Base-by-base conservation (phyloP, 2,797 vertebrate genomes). In the Myotis vivesi region DNA sequence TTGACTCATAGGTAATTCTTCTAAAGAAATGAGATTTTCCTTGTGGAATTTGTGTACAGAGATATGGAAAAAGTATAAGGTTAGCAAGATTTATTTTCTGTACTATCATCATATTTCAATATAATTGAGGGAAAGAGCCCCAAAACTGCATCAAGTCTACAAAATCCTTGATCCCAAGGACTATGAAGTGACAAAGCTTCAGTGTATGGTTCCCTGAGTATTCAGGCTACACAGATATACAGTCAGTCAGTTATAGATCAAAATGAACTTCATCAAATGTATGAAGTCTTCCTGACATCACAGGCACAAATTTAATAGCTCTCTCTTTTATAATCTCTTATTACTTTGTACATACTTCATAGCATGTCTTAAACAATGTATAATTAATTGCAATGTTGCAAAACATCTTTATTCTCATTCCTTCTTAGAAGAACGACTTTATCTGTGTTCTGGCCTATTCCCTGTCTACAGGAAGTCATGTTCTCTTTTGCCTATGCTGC, bases 151-250 rank as follows among this genome's bases (percentile, higher is more conserved):
- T 36, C 15, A 9, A 83, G 16, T 80, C 55, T 91, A 89, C 25
- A 91, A 80, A 91, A 89, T 36, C 71, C 75, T 81, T 83, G 46
- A 92, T 91, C 84, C 49, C 46, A 75, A 72, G 71, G 53, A 80
- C 15, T 1, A 15, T 30, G 30, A 59, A 73, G 57, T 85, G 36
- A 53, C 71, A 80, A 73, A 86, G 28, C 16, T 86, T 23, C 8
- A 17, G 9, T 59, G 44, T 66, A 22, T 68, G 36, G 25, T 49
- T 86, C 57, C 44, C 33, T 44, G 8, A 46, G 46, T 57, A 71
- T 79, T 53, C 38, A 53, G 86, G 33, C 5, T 59, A 23, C 15
- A 5, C 23, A 72, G 38, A n/a, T 20, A 84, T 8, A 51, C 28
- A 88, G 25, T 6, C 53, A 36, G 59, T 75, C 13, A 51, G 41